A percentile compares a stretch with the other conserved stretches of the same genome.
These are phyloP conservation scores for Calycopis cecrops DNA, from an alignment of 1,140 invertebrate species.

Conservation along the genomic window DNA sequence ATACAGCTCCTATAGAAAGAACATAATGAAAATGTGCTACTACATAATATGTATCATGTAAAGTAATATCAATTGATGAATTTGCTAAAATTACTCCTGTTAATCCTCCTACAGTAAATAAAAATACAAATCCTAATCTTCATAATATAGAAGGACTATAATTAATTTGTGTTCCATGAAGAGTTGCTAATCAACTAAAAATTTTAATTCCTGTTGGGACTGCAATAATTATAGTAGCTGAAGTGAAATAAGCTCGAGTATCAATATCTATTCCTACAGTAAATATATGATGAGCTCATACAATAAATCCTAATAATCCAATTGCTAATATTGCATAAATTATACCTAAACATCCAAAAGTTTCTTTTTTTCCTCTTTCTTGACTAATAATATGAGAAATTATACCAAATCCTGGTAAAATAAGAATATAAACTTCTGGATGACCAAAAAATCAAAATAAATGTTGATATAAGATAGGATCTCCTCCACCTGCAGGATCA, in stretches of 20 bases:
- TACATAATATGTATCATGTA: constrained; percentile 87
- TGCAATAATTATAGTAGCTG: constrained; percentile 84
- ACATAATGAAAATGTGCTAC: constrained; percentile 86
- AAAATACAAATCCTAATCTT: constrained; percentile 82
- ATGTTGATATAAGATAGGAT: constrained; percentile 85
- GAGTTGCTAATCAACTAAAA: constrained; percentile 79
- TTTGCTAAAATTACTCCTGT: constrained; percentile 82
- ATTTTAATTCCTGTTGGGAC: constrained; percentile 81
- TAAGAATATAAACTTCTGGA: constrained; percentile 86
- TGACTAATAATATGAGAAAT: constrained; percentile 70
- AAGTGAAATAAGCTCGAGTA: constrained; percentile 85
- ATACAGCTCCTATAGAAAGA: constrained; percentile 80
- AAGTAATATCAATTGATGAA: constrained; percentile 80
- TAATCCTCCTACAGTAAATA: constrained; percentile 80
- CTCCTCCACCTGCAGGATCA: constrained; percentile 79
- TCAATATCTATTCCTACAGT: constrained; percentile 84
- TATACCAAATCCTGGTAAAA: constrained; percentile 73
- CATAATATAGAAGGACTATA: constrained; percentile 77
- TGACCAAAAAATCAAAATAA: constrained; percentile 89
- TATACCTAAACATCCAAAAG: constrained; percentile 34
- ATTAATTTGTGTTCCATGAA: constrained; percentile 74
- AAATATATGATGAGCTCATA: constrained; percentile 84
- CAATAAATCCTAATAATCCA: constrained; percentile 69
- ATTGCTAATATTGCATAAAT: constrained; percentile 36
- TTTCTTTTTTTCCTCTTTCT: constrained; percentile 40